Percentiles rank a stretch among this genome's conserved stretches.
phyloP scores from a whole-genome alignment of 2,888 invertebrate species.

The Euzophera pinguis region DNA sequence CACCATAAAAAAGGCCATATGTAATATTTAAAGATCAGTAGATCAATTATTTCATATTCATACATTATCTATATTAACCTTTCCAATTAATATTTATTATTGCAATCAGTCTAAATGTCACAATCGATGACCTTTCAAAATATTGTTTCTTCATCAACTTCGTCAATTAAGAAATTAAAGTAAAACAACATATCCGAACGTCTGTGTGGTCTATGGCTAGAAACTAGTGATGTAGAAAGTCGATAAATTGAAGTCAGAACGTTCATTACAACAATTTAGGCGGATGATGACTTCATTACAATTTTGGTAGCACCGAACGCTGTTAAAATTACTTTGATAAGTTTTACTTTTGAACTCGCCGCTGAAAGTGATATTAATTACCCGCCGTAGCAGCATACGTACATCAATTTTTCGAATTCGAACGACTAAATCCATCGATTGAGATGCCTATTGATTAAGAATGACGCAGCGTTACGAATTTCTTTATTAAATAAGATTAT shows the following conservation, averaged over 20 bases:
- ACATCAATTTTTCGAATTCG: slow-evolving; percentile 2
- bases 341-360: slow-evolving; percentile 34
- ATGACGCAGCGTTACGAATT: slow-evolving; percentile 5
- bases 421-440: not conserved
- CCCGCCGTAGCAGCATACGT: not conserved
- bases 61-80: no score
- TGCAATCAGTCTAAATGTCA: not conserved
- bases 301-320: slow-evolving; percentile 34
- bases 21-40: no score
- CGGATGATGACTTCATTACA: slow-evolving; percentile 47
- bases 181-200: not conserved
- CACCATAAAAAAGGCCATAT: no score
- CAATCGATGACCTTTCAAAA: not conserved
- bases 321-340: slow-evolving; percentile 31
- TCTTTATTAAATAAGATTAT: not conserved
- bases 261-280: slow-evolving; percentile 30
- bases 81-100: not conserved
- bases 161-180: not conserved
- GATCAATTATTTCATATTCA: no score
- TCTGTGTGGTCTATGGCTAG: not conserved
- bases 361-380: slow-evolving; percentile 27
- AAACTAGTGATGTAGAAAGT: slow-evolving; percentile 8
- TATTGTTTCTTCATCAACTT: not conserved
- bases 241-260: slow-evolving; percentile 20
- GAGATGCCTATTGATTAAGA: slow-evolving; percentile 9